Evolutionary conservation across 2,888 invertebrate species (phyloP).

Genomic region (Gymnoscelis rufifasciata): DNA sequence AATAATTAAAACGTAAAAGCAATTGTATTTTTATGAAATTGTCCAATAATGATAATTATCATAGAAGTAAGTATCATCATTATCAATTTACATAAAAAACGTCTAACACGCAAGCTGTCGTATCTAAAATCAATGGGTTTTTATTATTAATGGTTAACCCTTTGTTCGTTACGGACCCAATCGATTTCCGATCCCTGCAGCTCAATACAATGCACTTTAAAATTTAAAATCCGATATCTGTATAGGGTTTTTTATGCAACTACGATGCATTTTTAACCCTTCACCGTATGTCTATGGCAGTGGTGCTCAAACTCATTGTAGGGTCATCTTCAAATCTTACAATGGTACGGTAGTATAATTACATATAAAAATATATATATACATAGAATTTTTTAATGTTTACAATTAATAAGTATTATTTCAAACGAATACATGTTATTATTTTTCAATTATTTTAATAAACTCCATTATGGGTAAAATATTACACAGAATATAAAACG

Average conservation of each 20-base stretch:
- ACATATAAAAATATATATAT: no score
- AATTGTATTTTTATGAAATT: not conserved
- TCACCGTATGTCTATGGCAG: constrained; percentile 63
- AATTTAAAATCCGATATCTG: constrained; percentile 80
- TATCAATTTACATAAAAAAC: constrained; percentile 39
- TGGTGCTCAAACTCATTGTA: constrained; percentile 44
- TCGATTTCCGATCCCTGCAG: constrained; percentile 72
- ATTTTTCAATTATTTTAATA: no score
- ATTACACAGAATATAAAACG: no score
- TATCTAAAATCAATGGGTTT: constrained; percentile 60
- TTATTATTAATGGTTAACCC: constrained; percentile 75
- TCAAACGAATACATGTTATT: no score
- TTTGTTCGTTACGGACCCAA: constrained; percentile 65
- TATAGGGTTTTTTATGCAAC: constrained; percentile 63
- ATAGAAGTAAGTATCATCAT: constrained; percentile 10
- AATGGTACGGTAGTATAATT: no score
- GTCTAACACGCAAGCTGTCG: constrained; percentile 63
- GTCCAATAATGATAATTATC: not conserved
- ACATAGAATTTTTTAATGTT: no score
- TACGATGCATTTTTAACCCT: constrained; percentile 79
- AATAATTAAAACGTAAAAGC: not conserved
- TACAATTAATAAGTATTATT: no score
- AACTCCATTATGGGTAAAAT: no score
- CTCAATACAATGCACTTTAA: constrained; percentile 78
- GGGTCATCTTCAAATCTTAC: not conserved